These are phyloP conservation scores for Parazoanthus darwini DNA, from an alignment of 92 coral and sea anemone genomes.

Conservation along the genomic window DNA sequence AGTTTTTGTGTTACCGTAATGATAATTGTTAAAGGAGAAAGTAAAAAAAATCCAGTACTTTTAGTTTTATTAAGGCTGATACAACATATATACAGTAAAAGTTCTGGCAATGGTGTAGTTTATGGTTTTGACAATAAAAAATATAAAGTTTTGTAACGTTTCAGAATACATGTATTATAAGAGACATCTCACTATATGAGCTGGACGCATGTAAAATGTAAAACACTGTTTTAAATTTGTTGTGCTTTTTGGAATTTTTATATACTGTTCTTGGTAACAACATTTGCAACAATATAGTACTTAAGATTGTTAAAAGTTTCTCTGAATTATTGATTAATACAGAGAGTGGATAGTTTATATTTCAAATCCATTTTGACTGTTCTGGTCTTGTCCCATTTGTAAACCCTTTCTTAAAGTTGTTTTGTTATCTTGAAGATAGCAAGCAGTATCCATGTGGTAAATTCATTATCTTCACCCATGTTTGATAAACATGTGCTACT, in stretches of 20 bases:
- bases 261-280: too few species aligned
- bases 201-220: neutral
- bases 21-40: neutral
- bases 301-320: neutral
- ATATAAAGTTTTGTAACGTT: neutral
- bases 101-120: neutral
- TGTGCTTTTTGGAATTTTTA: neutral
- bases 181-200: neutral
- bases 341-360: neutral
- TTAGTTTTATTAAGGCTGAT: neutral
- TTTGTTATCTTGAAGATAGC: neutral
- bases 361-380: neutral
- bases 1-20: neutral
- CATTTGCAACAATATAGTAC: too few species aligned
- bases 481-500: constrained; percentile 33
- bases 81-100: too few species aligned
- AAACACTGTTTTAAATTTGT: neutral
- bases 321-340: neutral
- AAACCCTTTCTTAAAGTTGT: neutral
- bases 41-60: neutral
- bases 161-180: neutral
- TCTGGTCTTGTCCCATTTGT: neutral
- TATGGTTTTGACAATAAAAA: neutral
- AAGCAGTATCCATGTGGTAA: constrained; percentile 16
- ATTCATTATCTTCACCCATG: neutral